Base-by-base conservation (phyloP, 2,797 vertebrate species). In the Philypnodon macrostomus region DNA sequence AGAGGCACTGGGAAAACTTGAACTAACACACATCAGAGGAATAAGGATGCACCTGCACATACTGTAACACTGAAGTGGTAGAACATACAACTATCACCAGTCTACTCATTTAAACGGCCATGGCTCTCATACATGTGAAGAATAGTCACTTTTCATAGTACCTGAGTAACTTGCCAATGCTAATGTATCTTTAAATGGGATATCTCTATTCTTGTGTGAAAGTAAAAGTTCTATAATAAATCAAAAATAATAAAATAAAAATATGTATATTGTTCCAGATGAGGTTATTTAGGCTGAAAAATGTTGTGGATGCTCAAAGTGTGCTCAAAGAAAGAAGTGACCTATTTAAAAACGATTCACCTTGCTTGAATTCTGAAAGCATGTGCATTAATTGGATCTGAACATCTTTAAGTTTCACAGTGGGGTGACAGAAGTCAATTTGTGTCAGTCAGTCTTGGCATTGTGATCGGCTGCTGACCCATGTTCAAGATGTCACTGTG, bases 391-490 rank as follows among this genome's bases (percentile, higher is more conserved):
- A 56, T 45, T 53, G 42, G 59, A 27, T 23, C 42, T 33, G 32
- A 35, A 29, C 31, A 19, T 21, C 46, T 17, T 9, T 23, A 47
- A 21, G 14, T 65, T 54, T 27, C 63, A 57, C 56, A 63, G 63
- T n/a, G 53, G 30, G 30, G 13, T 48, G 21, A 63, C 53, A 48
- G 24, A 39, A 65, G 34, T 51, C 19, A 7, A 55, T 66, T 15
- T n/a, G 11, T 67, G 70, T 63, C 45, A 42, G 7, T 56, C 42
- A 61, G 35, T 9, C 14, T 31, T 53, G 32, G 3, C 40, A n/a
- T n/a, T 47, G 46, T 58, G 61, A 59, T 53, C 57, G 63, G 39
- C 60, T 58, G 47, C 33, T 57, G 70, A 65, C 66, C 63, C 41
- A n/a, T n/a, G 0, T 73, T 34, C 33, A 33, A 64, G 50, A 38